A percentile compares a stretch with the other conserved stretches of the same genome.
These are phyloP conservation scores for Lagodon rhomboides DNA, from an alignment of 2,797 vertebrate species.

Conservation along the genomic window DNA sequence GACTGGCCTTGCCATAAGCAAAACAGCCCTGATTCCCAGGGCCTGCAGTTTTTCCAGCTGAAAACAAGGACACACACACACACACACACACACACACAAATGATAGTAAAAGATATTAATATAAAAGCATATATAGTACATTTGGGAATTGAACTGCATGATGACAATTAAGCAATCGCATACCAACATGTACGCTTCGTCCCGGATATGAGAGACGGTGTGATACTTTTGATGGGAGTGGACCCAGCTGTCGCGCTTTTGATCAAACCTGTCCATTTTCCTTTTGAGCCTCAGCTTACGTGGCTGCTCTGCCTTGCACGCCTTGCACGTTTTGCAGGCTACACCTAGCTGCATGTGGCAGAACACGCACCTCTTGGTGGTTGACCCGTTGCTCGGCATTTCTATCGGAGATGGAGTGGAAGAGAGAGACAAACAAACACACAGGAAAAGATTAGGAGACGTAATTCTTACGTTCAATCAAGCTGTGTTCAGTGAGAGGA, in stretches of 20 bases:
- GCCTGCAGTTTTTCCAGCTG: neutral
- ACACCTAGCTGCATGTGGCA: neutral
- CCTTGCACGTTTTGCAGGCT: neutral
- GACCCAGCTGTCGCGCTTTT: neutral
- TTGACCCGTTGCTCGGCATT: neutral
- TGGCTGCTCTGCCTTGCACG: neutral
- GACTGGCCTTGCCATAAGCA: neutral
- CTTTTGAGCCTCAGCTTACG: neutral
- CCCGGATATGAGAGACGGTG: neutral
- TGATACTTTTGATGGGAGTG: neutral
- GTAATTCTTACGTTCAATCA: neutral
- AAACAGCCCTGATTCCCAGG: neutral
- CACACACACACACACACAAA: neutral
- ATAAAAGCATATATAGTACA: neutral
- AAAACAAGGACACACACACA: neutral
- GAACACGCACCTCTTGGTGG: neutral
- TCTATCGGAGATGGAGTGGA: neutral
- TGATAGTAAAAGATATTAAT: neutral
- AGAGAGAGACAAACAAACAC: neutral
- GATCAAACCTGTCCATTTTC: neutral
- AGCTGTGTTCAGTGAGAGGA: neutral
- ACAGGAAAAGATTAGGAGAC: neutral
- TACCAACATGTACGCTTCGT: neutral
- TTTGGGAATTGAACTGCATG: neutral
- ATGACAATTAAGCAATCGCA: neutral